Base-by-base conservation (phyloP, 2,797 vertebrate species). In the Aulostomus chinensis region DNA sequence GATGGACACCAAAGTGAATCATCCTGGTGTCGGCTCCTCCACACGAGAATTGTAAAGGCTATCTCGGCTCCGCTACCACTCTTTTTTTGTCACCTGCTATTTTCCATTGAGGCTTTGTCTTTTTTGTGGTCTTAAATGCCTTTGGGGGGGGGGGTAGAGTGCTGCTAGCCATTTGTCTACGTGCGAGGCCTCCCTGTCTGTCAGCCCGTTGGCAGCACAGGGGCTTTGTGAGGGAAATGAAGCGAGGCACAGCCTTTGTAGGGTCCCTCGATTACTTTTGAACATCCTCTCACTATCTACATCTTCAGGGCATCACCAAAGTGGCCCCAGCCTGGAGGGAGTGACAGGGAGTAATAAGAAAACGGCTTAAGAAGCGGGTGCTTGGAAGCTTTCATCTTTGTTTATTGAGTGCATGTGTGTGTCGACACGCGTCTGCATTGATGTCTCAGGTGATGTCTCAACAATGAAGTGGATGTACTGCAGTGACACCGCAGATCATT, bases 31-130 rank as follows among this genome's bases (percentile, higher is more conserved):
- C 37, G 9, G 58, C 49, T 72, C 68, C 41, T 69, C 54, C 39
- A 66, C 58, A 83, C 68, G 79, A 84, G 70, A 88, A 86, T 87
- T 87, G 80, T 74, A 75, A 81, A 81, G 57, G 18, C 57, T 43
- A 42, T 47, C 61, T 52, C 56, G 42, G 43, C 51, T 39, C 20
- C n/a, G n/a, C n/a, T n/a, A n/a, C n/a, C n/a, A n/a, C n/a, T n/a
- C n/a, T n/a, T 40, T 62, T 37, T 68, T 49, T 64, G 35, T 30
- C 54, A 72, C 63, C 48, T 64, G 52, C 55, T 57, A 56, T 59
- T 60, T 50, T 62, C 69, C 60, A 68, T 73, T 5, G 11, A 69
- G 28, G 66, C 28, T 15, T 34, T 59, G 65, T 49, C 5, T 41
- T 45, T 61, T 59, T 67, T 67, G 47, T 64, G 49, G 50, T 65